A percentile compares a stretch with the other conserved stretches of the same genome.
phyloP scores from a whole-genome alignment of 1,140 invertebrate genomes.

The Periplaneta americana region DNA sequence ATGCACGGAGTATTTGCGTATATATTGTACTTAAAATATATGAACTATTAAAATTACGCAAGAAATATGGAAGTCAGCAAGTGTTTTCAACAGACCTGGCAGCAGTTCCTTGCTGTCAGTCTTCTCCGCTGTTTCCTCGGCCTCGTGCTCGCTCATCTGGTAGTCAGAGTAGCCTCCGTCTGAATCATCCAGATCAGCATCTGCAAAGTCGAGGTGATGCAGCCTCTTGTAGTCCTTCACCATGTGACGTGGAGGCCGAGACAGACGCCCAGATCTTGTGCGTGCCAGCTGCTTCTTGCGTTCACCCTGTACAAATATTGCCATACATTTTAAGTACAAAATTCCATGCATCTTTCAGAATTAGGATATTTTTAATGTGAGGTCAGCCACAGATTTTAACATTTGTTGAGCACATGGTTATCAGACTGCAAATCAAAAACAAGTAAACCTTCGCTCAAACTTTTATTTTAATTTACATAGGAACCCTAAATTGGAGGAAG shows the following conservation, averaged over 20 bases:
- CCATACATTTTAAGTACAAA: background rate
- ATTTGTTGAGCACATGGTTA: no score
- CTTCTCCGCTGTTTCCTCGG: background rate
- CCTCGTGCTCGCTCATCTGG: conserved; percentile 36
- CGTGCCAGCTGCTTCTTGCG: conserved; percentile 51
- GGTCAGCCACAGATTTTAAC: no score
- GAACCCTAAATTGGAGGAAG: no score
- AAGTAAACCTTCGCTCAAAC: no score
- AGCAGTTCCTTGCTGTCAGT: conserved; percentile 5
- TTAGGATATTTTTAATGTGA: no score
- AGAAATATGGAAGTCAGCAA: no score
- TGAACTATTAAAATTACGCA: no score
- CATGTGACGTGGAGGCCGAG: conserved; percentile 60
- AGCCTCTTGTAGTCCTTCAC: conserved; percentile 61
- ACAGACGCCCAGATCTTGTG: conserved; percentile 55
- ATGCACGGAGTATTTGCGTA: no score
- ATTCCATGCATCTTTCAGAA: no score
- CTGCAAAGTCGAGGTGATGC: conserved; percentile 52
- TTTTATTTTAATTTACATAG: no score
- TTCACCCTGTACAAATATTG: conserved; percentile 38
- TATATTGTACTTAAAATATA: no score
- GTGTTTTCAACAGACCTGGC: background rate
- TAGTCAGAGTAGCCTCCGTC: conserved; percentile 63
- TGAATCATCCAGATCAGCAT: conserved; percentile 53
- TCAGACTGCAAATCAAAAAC: no score